phyloP scores from a whole-genome alignment of 1,140 invertebrate species.

The Mylabris phalerata region DNA sequence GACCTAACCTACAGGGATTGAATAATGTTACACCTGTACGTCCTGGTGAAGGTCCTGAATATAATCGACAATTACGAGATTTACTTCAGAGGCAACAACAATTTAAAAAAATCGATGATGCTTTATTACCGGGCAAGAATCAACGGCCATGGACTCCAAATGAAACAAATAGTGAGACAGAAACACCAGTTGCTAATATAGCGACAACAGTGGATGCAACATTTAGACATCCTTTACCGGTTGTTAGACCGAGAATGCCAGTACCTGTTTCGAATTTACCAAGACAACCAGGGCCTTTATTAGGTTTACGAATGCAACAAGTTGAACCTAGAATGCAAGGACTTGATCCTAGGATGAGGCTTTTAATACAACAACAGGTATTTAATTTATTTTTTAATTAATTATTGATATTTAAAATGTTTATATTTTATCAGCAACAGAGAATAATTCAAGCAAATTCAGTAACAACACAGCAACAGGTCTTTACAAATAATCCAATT shows the following conservation, averaged over 20 bases:
- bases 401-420: background rate
- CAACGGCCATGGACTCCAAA: slow-evolving; percentile 37
- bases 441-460: slow-evolving; percentile 25
- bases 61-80: slow-evolving; percentile 71
- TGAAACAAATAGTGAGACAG: slow-evolving; percentile 22
- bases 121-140: slow-evolving; percentile 26
- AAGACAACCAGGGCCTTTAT: slow-evolving; percentile 18
- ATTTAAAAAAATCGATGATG: slow-evolving; percentile 36
- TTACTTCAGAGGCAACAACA: slow-evolving; percentile 64
- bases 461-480: slow-evolving; percentile 29
- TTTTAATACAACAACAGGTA: slow-evolving; percentile 46
- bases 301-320: slow-evolving; percentile 29
- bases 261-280: slow-evolving; percentile 23
- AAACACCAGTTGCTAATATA: slow-evolving; percentile 20
- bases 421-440: slow-evolving; percentile 8
- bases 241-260: slow-evolving; percentile 43
- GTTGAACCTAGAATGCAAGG: slow-evolving; percentile 40
- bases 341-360: slow-evolving; percentile 46
- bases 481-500: slow-evolving; percentile 4
- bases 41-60: slow-evolving; percentile 44
- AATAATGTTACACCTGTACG: slow-evolving; percentile 5
- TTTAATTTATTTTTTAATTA: slow-evolving; percentile 25
- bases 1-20: slow-evolving; percentile 29
- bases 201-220: slow-evolving; percentile 42
- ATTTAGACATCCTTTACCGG: slow-evolving; percentile 52